phyloP scores from a whole-genome alignment of 2,888 invertebrate species.

The Hydrotaea diabolus region DNA sequence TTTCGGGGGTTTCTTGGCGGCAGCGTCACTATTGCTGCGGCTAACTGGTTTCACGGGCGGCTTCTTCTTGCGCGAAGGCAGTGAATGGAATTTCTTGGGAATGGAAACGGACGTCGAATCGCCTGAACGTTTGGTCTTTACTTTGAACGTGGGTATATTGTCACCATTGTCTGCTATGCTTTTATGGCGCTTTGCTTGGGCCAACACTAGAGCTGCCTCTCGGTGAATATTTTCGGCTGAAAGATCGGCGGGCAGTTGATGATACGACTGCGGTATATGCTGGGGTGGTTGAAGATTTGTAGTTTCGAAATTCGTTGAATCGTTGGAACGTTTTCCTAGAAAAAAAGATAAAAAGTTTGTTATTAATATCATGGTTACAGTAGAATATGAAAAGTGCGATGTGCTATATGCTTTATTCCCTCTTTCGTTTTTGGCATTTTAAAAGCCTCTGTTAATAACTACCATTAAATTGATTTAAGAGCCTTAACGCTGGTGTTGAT shows the following conservation, averaged over 20 bases:
- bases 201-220: constrained; percentile 88
- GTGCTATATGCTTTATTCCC: too few species aligned
- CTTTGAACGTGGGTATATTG: constrained; percentile 76
- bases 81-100: constrained; percentile 84
- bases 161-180: constrained; percentile 83
- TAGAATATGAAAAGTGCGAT: not conserved
- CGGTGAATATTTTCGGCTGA: constrained; percentile 88
- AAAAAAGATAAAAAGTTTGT: constrained; percentile 24
- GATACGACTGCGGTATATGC: constrained; percentile 80
- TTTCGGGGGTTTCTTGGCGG: constrained; percentile 80
- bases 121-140: constrained; percentile 73
- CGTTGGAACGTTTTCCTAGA: constrained; percentile 78
- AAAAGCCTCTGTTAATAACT: constrained; percentile 59
- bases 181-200: constrained; percentile 87
- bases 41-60: constrained; percentile 81
- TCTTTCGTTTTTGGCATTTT: not conserved
- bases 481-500: constrained; percentile 21
- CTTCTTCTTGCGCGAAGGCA: constrained; percentile 84
- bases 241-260: constrained; percentile 85
- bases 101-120: constrained; percentile 61
- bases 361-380: not conserved
- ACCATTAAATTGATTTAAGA: constrained; percentile 64
- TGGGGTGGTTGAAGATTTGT: constrained; percentile 76
- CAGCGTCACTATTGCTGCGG: constrained; percentile 84
- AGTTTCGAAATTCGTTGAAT: constrained; percentile 77